These are phyloP conservation scores for Mesitornis unicolor DNA, from an alignment of 2,113 vertebrate genomes.

Conservation along the genomic window DNA sequence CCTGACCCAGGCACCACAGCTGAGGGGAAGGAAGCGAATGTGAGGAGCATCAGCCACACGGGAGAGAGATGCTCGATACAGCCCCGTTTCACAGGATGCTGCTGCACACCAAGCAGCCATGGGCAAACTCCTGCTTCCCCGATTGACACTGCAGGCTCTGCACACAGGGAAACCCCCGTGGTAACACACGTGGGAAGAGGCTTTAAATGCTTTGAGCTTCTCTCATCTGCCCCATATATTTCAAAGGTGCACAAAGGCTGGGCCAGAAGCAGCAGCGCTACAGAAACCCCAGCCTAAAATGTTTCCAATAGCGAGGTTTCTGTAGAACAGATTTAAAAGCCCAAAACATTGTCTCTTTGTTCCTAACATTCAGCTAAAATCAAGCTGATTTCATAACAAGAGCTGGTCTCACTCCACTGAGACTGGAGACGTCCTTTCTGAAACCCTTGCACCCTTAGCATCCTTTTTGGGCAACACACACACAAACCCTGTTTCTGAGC, in stretches of 20 bases:
- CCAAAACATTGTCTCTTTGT: not conserved
- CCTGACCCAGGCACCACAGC: not conserved
- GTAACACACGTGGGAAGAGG: not conserved
- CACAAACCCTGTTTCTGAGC: not conserved
- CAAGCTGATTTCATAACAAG: not conserved
- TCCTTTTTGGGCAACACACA: not conserved
- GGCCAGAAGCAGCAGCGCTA: not conserved
- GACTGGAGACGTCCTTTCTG: not conserved
- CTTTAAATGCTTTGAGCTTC: not conserved
- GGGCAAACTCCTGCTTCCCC: not conserved
- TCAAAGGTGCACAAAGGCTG: not conserved
- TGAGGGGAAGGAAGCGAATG: not conserved
- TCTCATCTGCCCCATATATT: not conserved
- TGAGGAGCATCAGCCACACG: rapidly evolving
- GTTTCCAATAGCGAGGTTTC: not conserved
- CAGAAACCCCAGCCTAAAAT: not conserved
- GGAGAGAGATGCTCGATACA: rapidly evolving
- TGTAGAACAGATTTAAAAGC: not conserved
- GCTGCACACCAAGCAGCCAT: not conserved
- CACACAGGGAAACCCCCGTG: not conserved
- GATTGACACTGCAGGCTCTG: not conserved
- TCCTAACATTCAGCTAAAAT: not conserved
- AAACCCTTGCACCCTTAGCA: too few relatives aligned
- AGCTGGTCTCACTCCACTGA: not conserved
- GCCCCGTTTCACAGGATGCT: not conserved